Evolutionary conservation across 2,113 vertebrate species (phyloP).

Genomic region (Phyllostomus discolor): DNA sequence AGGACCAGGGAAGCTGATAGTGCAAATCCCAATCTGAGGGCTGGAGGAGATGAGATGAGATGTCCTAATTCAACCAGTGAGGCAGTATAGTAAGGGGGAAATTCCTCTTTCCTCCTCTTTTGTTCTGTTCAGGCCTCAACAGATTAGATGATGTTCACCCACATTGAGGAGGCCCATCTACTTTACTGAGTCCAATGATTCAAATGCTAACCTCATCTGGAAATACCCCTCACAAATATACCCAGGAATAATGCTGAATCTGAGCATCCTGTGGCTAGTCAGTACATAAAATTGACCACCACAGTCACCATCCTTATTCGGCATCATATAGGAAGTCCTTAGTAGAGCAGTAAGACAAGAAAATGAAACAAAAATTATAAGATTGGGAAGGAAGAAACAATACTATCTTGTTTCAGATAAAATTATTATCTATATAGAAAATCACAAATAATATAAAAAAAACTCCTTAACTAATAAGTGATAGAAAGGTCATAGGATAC

Average conservation of each 20-base stretch:
- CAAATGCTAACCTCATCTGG: neutral
- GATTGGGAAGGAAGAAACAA: neutral
- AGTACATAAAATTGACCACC: neutral
- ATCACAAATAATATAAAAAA: neutral
- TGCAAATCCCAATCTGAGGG: neutral
- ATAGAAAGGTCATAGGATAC: neutral
- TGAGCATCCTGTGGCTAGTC: neutral
- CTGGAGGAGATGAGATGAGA: neutral
- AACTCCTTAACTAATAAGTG: neutral
- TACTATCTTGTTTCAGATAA: neutral
- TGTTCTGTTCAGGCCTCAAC: neutral
- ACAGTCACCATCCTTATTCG: neutral
- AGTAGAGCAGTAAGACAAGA: neutral
- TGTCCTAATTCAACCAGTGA: neutral
- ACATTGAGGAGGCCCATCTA: neutral
- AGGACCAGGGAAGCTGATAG: neutral
- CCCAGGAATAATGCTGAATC: neutral
- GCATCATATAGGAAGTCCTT: neutral
- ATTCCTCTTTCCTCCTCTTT: neutral
- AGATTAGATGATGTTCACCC: neutral
- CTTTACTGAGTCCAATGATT: neutral
- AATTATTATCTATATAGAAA: neutral
- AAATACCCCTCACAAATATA: neutral
- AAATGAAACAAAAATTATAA: neutral
- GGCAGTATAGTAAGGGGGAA: neutral